A percentile compares a stretch with the other conserved stretches of the same genome.
These are phyloP conservation scores for Fregata magnificens DNA, from an alignment of 2,113 vertebrate genomes.

Conservation along the genomic window DNA sequence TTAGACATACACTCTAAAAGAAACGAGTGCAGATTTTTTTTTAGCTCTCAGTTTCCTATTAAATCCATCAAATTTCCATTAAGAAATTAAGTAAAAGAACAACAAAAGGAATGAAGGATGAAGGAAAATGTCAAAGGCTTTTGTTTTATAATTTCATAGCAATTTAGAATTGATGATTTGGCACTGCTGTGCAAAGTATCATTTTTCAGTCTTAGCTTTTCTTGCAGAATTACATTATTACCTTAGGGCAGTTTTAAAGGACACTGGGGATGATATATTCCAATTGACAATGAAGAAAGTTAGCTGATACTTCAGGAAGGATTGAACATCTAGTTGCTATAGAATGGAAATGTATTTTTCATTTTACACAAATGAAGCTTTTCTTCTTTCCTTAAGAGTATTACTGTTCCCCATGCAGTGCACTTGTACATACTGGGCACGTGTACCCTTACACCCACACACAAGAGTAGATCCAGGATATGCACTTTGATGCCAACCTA, in stretches of 20 bases:
- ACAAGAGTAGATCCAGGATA: not conserved
- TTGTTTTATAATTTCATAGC: not conserved
- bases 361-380: not conserved
- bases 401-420: not conserved
- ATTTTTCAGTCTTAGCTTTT: not conserved
- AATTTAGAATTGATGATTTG: not conserved
- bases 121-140: not conserved
- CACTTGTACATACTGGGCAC: not conserved
- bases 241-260: not conserved
- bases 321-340: not conserved
- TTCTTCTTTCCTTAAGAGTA: not conserved
- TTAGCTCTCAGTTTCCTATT: not conserved
- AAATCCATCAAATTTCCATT: not conserved
- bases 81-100: not conserved
- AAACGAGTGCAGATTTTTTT: not conserved
- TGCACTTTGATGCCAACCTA: conserved; percentile 63
- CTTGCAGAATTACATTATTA: not conserved
- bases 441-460: not conserved
- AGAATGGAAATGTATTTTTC: not conserved
- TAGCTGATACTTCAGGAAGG: not conserved
- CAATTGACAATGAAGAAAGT: not conserved
- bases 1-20: not conserved
- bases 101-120: not conserved
- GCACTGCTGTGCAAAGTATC: not conserved
- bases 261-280: not conserved